Evolutionary conservation across 1,140 invertebrate genomes (phyloP), one percentile per base, ranked within the genome.

Genomic region (Dendroctonus valens): DNA sequence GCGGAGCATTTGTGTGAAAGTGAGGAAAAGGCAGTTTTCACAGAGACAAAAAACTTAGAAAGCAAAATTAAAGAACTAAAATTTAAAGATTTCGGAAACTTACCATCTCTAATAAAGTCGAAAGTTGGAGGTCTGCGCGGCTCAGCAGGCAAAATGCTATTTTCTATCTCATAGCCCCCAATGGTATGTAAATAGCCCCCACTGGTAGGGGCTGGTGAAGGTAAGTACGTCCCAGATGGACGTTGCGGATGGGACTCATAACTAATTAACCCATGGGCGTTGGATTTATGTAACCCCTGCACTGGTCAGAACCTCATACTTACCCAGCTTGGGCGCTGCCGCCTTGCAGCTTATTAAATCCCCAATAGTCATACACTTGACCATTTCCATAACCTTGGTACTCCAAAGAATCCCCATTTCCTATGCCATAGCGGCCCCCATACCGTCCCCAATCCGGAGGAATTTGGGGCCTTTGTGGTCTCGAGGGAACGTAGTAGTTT

Each of bases 311-410:
- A 3, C 26, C 26, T 26, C 26, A 26, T 26, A 26, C 26, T 26
- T 26, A 26, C 26, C 26, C 26, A 26, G 12, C 14, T 38, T 38
- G 38, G 38, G 14, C 12, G 14, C 8, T 51, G 12, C 48, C 42
- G 48, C 59, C 67, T 46, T 71, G 55, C 15, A 65, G 66, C 55
- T 70, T 72, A 55, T 73, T 69, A 4, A 73, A 67, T 7, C 70
- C 74, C 73, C 75, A 76, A 60, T 75, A 74, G 63, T 74, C 70
- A 52, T 78, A 75, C 15, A 75, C 74, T 63, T 80, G 74, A 3
- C 72, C 76, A 53, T 77, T 72, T 38, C 78, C 78, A 41, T 73
- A 70, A 52, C 55, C 66, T 46, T 69, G 55, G 42, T 71, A 69
- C 48, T 68, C 57, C 41, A 70, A 12, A 69, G 72, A 73, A 9